Evolutionary conservation across 2,113 vertebrate genomes (phyloP).

Genomic region (Balaeniceps rex): DNA sequence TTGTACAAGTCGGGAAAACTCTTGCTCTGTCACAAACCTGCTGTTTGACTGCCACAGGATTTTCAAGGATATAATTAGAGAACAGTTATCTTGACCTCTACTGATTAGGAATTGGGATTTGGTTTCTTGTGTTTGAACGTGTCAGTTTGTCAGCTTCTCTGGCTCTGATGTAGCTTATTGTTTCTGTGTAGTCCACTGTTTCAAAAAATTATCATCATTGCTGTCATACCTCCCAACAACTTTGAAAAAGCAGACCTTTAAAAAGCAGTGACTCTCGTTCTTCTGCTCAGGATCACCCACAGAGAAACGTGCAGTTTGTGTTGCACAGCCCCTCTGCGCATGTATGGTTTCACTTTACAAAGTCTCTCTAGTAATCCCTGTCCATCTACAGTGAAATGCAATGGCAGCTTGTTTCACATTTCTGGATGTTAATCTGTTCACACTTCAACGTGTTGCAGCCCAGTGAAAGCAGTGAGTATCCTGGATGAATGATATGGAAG

Average conservation of each 20-base stretch:
- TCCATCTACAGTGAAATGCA: background rate
- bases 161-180: background rate
- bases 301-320: background rate
- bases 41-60: background rate
- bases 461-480: background rate
- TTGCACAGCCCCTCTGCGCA: background rate
- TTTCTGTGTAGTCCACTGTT: background rate
- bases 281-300: background rate
- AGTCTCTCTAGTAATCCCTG: background rate
- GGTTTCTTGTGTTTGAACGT: background rate
- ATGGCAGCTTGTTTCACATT: background rate
- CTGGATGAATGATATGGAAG: background rate
- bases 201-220: background rate
- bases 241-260: background rate
- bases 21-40: background rate
- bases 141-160: background rate
- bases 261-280: background rate
- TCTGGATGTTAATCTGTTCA: background rate
- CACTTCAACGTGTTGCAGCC: background rate
- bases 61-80: background rate
- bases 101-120: background rate
- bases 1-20: background rate
- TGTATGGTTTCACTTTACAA: background rate
- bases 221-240: background rate
- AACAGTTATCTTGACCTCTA: background rate